These are phyloP conservation scores for Gymnoscopelus microlampas DNA, from an alignment of 2,797 vertebrate species.

Conservation along the genomic window DNA sequence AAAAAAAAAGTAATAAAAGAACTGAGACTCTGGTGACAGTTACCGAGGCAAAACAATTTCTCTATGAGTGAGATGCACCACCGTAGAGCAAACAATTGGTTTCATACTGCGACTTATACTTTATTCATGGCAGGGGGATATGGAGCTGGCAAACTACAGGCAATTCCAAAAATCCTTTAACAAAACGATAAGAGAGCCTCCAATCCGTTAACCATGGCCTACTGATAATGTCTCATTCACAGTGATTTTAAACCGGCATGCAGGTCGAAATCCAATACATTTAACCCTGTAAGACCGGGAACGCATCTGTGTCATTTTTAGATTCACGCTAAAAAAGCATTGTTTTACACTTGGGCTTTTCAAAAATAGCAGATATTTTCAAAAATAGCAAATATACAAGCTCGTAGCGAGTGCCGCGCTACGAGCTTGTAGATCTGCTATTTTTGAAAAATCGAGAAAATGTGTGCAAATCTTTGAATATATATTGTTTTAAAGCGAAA, in stretches of 20 bases:
- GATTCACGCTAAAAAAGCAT: no score
- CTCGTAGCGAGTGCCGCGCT: no score
- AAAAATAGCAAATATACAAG: no score
- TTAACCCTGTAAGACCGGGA: constrained; percentile 21
- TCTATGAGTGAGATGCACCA: constrained; percentile 50
- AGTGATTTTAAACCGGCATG: constrained; percentile 46
- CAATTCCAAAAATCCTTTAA: constrained; percentile 59
- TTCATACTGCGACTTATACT: constrained; percentile 57
- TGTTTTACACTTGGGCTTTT: no score
- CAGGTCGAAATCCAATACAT: constrained; percentile 43
- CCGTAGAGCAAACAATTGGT: constrained; percentile 62
- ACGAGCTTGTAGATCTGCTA: no score
- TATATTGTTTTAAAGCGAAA: no score
- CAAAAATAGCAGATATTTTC: no score
- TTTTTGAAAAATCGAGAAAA: no score
- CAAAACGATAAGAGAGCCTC: constrained; percentile 51
- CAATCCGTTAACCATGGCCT: constrained; percentile 41
- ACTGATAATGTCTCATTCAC: constrained; percentile 49
- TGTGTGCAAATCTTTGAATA: no score
- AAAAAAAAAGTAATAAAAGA: constrained; percentile 50
- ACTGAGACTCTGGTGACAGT: constrained; percentile 49
- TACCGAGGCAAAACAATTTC: constrained; percentile 67
- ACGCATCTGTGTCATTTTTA: no score
- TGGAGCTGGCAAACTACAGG: constrained; percentile 52
- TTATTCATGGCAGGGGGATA: constrained; percentile 65